Percentiles rank a stretch among this genome's conserved stretches.
Conservation (phyloP, 2,888 invertebrate species). For the Rhodophaea formosa region DNA sequence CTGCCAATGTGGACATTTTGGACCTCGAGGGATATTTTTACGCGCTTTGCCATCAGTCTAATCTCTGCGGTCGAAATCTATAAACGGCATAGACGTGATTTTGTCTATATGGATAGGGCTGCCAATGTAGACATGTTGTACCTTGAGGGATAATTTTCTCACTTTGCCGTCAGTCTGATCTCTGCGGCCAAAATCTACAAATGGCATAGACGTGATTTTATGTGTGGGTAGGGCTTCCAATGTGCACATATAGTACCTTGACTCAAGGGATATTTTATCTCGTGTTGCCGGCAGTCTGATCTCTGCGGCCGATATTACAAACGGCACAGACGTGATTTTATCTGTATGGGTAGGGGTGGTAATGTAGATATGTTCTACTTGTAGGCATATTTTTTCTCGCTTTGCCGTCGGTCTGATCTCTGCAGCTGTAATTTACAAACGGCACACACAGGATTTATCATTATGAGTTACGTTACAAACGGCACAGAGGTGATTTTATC, state of each 20-base stretch:
- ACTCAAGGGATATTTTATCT: constrained; percentile 22
- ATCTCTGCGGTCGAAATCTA: constrained; percentile 18
- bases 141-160: constrained; percentile 17
- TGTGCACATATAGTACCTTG: neutral
- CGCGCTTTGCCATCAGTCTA: constrained; percentile 19
- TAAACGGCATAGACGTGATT: constrained; percentile 19
- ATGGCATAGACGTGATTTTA: constrained; percentile 19
- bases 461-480: too few species aligned
- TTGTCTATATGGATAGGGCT: neutral
- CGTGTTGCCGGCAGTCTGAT: constrained; percentile 18
- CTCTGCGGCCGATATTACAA: constrained; percentile 18
- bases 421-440: constrained; percentile 17
- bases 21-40: constrained; percentile 27
- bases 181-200: constrained; percentile 18
- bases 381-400: constrained; percentile 23
- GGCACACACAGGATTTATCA: too few species aligned
- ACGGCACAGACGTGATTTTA: constrained; percentile 10
- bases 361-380: constrained; percentile 44
- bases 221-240: neutral
- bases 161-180: constrained; percentile 19
- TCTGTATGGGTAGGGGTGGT: too few species aligned
- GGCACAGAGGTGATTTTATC: constrained; percentile 19
- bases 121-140: neutral
- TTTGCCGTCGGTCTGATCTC: constrained; percentile 20
- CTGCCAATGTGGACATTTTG: constrained; percentile 43